Base-by-base conservation (phyloP, 1,140 invertebrate species). In the Trichonephila clavipes region DNA sequence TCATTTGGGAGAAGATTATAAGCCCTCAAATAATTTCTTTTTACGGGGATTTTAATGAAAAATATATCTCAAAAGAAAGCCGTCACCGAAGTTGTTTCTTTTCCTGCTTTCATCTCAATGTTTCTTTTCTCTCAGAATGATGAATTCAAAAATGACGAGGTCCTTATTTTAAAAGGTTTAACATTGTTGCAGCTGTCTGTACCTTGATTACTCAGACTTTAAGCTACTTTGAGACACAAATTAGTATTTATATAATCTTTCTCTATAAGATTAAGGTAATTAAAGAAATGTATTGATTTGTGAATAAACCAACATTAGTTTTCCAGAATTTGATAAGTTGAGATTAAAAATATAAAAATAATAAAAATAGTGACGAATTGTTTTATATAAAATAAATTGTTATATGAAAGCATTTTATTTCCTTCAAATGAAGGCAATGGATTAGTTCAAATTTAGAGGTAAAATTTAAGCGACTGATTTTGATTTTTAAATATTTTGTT, bases 41-140 rank as follows among this genome's bases (percentile, higher is more conserved):
- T 77, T 28, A 28, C 5, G n/a, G 34, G 72, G 72, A 64, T 77
- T 77, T 77, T 77, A 77, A 77, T 77, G 72, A 77, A 40, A 77
- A 24, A 40, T 28, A n/a, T 1, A 77, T 28, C 1, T 28, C n/a
- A 19, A 77, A 77, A 51, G 51, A 77, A 77, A 40, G 62, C 62
- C 62, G 62, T 64, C 18, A 64, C 18, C 7, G 6, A 21, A 19
- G 3, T 21, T 6, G 0, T 21, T 21, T 21, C 62, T 21, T 21
- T 21, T 4, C 16, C 1, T 18, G 18, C 62, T 16, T 6, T 64
- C 18, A 2, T 64, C 62, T 64, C 21, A 64, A 6, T 64, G 16
- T 21, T 64, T 16, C 5, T 7, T 64, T 64, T 64, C 62, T 64
- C 4, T 0, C 62, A 19, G 21, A 64, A 64, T 64, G 62, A 64